Base-by-base conservation (phyloP, 2,888 invertebrate genomes). In the Panzeria rudis region DNA sequence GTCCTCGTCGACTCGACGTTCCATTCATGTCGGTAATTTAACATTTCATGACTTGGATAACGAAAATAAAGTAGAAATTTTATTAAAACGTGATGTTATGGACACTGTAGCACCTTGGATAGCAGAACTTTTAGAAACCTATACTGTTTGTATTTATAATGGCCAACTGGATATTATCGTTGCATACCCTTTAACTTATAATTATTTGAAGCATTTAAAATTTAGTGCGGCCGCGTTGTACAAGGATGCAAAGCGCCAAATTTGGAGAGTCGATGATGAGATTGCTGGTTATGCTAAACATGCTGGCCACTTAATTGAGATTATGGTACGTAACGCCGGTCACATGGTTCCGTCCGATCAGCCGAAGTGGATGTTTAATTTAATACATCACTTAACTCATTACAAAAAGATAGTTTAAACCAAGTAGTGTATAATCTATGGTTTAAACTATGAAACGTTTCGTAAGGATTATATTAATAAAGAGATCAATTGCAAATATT, bases 161-260 rank as follows among this genome's bases (percentile, higher is more conserved):
- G 98, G 98, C 0, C 98, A 98, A 90, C 91, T 98, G 86, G 98
- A 98, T 91, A 96, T 98, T 15, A 97, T 98, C 86, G 97, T 98
- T 0, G 97, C 97, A 0, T 97, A 97, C 92, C 97, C 97, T 0
- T 90, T 97, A 68, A 98, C 98, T 0, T 94, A 96, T 23, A 96
- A 96, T 90, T 97, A 96, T 91, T 92, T 98, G 38, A 93, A 94
- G 86, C 94, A 95, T 71, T 93, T 97, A 1, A 94, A 95, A 59
- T 97, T 97, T 93, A 94, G 93, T 25, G 95, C 94, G 0, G 93
- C 95, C 0, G 94, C 93, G 3, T 93, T 94, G 2, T 97, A 97
- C 91, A 95, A 94, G 88, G 93, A 92, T 1, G 95, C 96, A 0
- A 93, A 93, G 59, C 93, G 96, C 52, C 93, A 94, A 83, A 93